phyloP scores from a whole-genome alignment of 1,140 invertebrate species.

The Plodia interpunctella region DNA sequence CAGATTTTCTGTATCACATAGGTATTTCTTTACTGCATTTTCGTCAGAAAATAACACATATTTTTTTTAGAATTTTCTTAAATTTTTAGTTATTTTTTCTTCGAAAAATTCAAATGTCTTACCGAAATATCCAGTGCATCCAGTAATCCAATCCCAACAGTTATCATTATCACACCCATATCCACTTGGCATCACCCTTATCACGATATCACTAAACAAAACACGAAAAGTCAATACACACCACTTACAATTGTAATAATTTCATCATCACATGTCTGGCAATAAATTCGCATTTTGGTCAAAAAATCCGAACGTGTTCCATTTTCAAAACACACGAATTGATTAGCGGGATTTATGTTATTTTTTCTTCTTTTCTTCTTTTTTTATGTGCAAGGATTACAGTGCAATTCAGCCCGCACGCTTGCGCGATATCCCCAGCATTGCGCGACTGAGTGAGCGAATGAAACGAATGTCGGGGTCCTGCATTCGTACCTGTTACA shows the following conservation, averaged over 20 bases:
- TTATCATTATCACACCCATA: slow-evolving; percentile 69
- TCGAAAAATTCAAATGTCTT: slow-evolving; percentile 20
- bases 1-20: too few relatives aligned
- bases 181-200: slow-evolving; percentile 64
- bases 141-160: slow-evolving; percentile 66
- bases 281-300: not conserved
- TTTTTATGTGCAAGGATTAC: slow-evolving; percentile 26
- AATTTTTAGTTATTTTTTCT: not conserved
- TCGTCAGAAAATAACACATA: too few relatives aligned
- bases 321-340: slow-evolving; percentile 32
- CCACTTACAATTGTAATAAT: slow-evolving; percentile 35
- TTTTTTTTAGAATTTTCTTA: too few relatives aligned
- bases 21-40: too few relatives aligned
- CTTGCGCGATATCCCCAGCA: slow-evolving; percentile 42
- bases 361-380: slow-evolving; percentile 44
- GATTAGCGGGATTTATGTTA: slow-evolving; percentile 37
- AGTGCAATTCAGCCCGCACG: slow-evolving; percentile 40
- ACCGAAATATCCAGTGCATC: slow-evolving; percentile 53
- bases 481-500: slow-evolving; percentile 55
- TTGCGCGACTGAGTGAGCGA: slow-evolving; percentile 53
- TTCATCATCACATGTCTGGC: slow-evolving; percentile 16
- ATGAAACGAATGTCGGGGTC: slow-evolving; percentile 26
- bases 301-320: slow-evolving; percentile 18
- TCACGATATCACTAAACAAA: slow-evolving; percentile 70
- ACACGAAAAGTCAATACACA: slow-evolving; percentile 64